Base-by-base conservation (phyloP, 1,140 invertebrate genomes). In the Augochlora pura region DNA sequence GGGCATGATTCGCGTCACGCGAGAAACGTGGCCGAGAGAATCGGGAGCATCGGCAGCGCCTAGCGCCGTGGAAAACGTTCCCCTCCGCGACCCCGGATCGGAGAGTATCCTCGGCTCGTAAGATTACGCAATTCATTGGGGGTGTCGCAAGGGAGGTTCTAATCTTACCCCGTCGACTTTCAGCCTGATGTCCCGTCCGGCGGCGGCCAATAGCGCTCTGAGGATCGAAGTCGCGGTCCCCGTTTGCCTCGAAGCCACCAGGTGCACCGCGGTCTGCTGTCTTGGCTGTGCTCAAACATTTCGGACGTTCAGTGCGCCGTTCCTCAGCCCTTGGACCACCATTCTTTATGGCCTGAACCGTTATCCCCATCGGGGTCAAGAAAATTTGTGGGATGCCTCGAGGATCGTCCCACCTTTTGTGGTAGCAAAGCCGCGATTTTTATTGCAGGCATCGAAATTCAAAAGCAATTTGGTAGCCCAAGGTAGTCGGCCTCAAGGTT, bases 181-280 rank as follows among this genome's bases (percentile, higher is more conserved):
- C 42, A 98, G 90, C 73, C 98, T 94, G 80, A 97, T 97, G 84
- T 99, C 98, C 90, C 97, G 97, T 25, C 97, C 97, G 27, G 97
- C 96, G 6, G 97, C 95, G 64, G 95, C 95, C 16, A 99, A 93
- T 10, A 99, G 93, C 8, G 97, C 95, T 89, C 98, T 94, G 8
- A 99, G 94, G 85, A 98, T 97, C 71, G 96, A 96, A n/a, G 98
- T 97, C 0, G 97, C 97, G 38, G 97, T 97, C 32, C 97, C 98
- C 1, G 96, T 97, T 91, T 97, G 96, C 88, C 98, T 94, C 63
- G 96, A 97, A 67, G 97, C 97, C 46, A 98, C 97, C 90, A 99
- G 93, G 93, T 99, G 98, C 9, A 99, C 95, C 14, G 98, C 97
- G 5, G 97, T 97, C 91, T 99, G 98, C 89, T 97, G 95, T 65